Conservation (phyloP, 2,797 vertebrate species). For the Schizopygopsis pylzovi region DNA sequence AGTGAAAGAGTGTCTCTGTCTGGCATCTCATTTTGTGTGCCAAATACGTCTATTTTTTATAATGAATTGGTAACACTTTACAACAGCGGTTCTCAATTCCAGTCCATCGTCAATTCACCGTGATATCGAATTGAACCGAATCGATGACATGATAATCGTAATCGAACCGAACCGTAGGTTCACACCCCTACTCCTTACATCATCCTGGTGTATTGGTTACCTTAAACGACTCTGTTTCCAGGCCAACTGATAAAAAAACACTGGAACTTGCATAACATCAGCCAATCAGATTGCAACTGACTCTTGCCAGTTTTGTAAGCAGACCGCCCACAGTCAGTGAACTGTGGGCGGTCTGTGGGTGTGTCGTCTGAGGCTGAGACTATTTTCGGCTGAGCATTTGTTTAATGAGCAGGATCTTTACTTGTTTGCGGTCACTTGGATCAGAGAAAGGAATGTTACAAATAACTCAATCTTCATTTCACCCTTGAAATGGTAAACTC, state of each 20-base stretch:
- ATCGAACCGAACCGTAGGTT: too few relatives aligned
- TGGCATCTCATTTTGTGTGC: too few relatives aligned
- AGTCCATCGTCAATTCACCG: too few relatives aligned
- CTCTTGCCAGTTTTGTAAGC: background rate
- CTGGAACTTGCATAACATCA: background rate
- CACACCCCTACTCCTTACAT: too few relatives aligned
- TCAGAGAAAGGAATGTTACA: background rate
- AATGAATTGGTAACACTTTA: too few relatives aligned
- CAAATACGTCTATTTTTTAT: too few relatives aligned
- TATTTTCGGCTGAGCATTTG: constrained; percentile 18
- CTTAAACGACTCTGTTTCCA: background rate
- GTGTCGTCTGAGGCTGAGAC: background rate
- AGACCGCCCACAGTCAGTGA: background rate
- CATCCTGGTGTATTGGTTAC: background rate
- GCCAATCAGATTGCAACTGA: background rate
- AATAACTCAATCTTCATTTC: background rate
- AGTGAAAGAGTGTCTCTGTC: too few relatives aligned
- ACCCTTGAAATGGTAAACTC: background rate
- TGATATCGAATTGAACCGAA: too few relatives aligned
- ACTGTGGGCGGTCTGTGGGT: constrained; percentile 16
- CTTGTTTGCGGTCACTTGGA: constrained; percentile 22
- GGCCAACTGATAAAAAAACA: background rate
- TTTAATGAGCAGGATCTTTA: constrained; percentile 24
- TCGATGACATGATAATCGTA: too few relatives aligned
- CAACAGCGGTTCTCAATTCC: too few relatives aligned